Evolutionary conservation across 92 coral and sea anemone species (phyloP), one percentile per base, ranked within the genome.

Genomic region (Actinernus sp.): DNA sequence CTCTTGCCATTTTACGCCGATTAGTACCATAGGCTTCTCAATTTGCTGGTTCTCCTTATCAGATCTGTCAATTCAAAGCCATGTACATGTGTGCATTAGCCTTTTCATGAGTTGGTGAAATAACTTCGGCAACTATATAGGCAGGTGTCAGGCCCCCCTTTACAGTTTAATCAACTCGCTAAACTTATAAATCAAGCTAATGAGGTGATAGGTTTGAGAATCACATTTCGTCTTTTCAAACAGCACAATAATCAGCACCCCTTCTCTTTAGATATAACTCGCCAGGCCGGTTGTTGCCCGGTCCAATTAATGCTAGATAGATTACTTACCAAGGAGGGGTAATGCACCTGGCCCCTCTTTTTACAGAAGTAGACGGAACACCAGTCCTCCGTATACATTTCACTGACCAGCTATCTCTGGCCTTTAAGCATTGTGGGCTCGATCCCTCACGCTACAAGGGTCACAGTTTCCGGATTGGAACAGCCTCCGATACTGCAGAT

Each of bases 21-120:
- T n/a, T 61, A 29, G 16, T 61, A 5, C 10, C 16, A 14, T 25
- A 10, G 1, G 55, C 68, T 11, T 12, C 18, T 5, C 54, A 43
- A 7, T 23, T 49, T 29, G 16, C 50, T 0, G 33, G 47, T 7
- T 54, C 64, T 7, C 45, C 18, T 68, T 68, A 68, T 24, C 64
- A 56, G 17, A 68, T 54, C n/a, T 33, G 31, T 21, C 63, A 54
- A 25, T 54, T 68, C 2, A n/a, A 55, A 54, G 75, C 65, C 3
- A 34, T 68, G 75, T 68, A 63, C 14, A 36, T 36, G 41, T 7
- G 8, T 36, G 7, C 14, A 7, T 36, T 36, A 7, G 14, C 7
- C 41, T 36, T 36, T 36, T 36, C 14, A 36, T 14, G 41, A 7
- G 41, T 36, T 7, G 41, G 41, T 7, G 41, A 36, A 7, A 7